Conservation (phyloP, 64 coral and sea anemone species). For the Actinia tenebrosa region DNA sequence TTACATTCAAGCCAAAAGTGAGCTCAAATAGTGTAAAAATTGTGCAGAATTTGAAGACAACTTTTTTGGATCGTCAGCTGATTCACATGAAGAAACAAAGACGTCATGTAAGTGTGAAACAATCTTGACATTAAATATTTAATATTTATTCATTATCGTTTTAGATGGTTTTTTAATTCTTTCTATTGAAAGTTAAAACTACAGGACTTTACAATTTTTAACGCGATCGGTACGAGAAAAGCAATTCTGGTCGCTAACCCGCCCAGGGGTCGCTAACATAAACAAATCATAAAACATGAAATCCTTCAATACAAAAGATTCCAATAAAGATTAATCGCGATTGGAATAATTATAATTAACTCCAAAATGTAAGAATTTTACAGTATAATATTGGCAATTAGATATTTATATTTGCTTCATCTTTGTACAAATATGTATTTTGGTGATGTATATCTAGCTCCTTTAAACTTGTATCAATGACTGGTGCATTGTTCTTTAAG, state of each 20-base stretch:
- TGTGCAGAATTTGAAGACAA: conserved; percentile 86
- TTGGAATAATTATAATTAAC: neutral
- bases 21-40: conserved; percentile 92
- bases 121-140: neutral
- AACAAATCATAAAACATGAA: neutral
- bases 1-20: conserved; percentile 97
- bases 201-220: neutral
- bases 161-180: neutral
- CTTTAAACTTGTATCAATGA: too few species aligned
- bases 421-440: too few species aligned
- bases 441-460: too few species aligned
- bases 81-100: conserved; percentile 91
- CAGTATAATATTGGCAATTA: too few species aligned
- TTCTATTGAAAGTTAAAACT: neutral
- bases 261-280: neutral
- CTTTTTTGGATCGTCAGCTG: conserved; percentile 90
- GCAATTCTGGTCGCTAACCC: neutral
- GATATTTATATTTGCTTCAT: too few species aligned
- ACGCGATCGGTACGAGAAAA: neutral
- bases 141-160: neutral
- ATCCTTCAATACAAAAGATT: neutral
- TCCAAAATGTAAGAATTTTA: neutral
- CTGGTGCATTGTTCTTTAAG: neutral
- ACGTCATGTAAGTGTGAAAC: conserved; percentile 32
- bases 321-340: neutral